Evolutionary conservation across 2,113 vertebrate genomes (phyloP).

Genomic region (human (Homo sapiens)): DNA sequence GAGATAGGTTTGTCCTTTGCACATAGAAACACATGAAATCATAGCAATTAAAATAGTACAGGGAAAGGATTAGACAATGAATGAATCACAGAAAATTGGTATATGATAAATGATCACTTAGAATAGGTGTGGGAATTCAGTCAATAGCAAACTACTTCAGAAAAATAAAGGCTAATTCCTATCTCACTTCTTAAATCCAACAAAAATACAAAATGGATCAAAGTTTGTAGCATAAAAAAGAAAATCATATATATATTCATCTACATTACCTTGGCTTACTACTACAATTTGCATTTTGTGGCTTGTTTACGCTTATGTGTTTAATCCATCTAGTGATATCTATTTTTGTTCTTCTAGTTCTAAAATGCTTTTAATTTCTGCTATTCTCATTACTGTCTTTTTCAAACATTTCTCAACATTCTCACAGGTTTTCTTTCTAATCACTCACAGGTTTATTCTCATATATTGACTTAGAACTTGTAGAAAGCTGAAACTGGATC

Average conservation of each 20-base stretch:
- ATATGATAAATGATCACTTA: not conserved
- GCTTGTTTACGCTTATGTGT: not conserved
- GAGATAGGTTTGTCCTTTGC: not conserved
- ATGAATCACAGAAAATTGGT: not conserved
- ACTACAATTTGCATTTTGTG: not conserved
- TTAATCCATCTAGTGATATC: not conserved
- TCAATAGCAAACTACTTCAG: not conserved
- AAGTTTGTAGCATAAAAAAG: not conserved
- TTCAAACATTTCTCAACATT: not conserved
- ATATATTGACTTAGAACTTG: conserved; percentile 12
- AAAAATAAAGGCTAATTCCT: not conserved
- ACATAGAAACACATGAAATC: not conserved
- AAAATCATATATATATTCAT: not conserved
- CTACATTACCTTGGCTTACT: not conserved
- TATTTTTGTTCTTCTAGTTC: not conserved
- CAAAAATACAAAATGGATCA: not conserved
- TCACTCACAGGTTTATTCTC: not conserved
- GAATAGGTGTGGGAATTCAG: not conserved
- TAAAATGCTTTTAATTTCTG: not conserved
- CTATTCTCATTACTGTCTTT: not conserved
- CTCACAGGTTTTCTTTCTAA: not conserved
- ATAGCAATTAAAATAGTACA: not conserved
- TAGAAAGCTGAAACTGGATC: not conserved
- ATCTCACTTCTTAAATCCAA: not conserved
- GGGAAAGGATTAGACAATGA: not conserved